Evolutionary conservation across 1,140 invertebrate genomes (phyloP).

Genomic region (Streblospio benedicti): DNA sequence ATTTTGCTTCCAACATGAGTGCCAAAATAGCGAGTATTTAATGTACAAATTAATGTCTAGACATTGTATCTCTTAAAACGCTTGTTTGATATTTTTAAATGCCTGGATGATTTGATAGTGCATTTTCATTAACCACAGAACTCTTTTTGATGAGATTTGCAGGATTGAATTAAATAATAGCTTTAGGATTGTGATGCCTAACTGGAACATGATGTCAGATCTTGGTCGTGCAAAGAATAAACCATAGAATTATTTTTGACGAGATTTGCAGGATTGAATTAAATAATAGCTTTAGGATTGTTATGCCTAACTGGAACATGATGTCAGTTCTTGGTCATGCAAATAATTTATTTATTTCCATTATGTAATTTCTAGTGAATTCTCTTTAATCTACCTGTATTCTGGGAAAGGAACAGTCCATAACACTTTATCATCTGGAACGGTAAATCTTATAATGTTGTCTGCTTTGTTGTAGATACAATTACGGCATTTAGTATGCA

Average conservation of each 20-base stretch:
- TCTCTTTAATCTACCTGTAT: too few species aligned
- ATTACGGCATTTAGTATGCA: conserved; percentile 11
- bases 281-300: not conserved
- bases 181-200: not conserved
- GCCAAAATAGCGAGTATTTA: too few species aligned
- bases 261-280: conserved; percentile 60
- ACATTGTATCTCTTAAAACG: too few species aligned
- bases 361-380: conserved; percentile 66
- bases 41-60: too few species aligned
- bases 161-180: conserved; percentile 30
- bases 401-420: conserved; percentile 62
- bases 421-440: conserved; percentile 68
- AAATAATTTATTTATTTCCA: conserved; percentile 51
- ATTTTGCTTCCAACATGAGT: too few species aligned
- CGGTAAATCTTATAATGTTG: conserved; percentile 53
- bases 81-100: too few species aligned
- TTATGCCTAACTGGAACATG: conserved; percentile 18
- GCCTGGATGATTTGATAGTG: too few species aligned
- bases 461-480: not conserved
- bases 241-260: too few species aligned
- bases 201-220: conserved; percentile 52
- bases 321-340: conserved; percentile 77
- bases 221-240: conserved; percentile 77
- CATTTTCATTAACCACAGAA: too few species aligned
- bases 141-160: conserved; percentile 75